A percentile compares a stretch with the other conserved stretches of the same genome.
phyloP scores from a whole-genome alignment of 1,140 invertebrate species.

The Ostrea denselamellosa region DNA sequence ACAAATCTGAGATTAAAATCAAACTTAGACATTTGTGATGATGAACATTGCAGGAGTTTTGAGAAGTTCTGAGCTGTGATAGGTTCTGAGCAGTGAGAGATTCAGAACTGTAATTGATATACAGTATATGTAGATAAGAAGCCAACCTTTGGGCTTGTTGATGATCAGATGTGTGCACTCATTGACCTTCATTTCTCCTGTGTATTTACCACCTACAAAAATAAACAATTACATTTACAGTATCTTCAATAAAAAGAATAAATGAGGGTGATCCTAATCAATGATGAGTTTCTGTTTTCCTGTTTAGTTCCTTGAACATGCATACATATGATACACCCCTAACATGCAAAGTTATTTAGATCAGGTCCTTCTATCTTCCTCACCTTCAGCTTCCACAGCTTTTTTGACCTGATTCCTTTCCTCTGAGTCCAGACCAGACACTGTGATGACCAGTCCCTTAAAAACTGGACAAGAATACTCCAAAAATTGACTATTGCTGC shows the following conservation, averaged over 20 bases:
- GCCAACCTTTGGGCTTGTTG: conserved; percentile 82
- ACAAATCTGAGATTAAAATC: too few relatives aligned
- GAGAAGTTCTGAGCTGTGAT: too few relatives aligned
- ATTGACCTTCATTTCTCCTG: conserved; percentile 80
- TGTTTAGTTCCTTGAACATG: too few relatives aligned
- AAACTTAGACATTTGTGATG: too few relatives aligned
- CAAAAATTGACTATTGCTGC: conserved; percentile 67
- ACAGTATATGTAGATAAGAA: not conserved
- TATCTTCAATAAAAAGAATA: too few relatives aligned
- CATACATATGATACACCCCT: too few relatives aligned
- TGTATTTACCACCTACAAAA: conserved; percentile 79
- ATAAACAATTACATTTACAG: not conserved
- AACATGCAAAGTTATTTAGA: too few relatives aligned
- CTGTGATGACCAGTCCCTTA: conserved; percentile 87
- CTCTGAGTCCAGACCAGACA: conserved; percentile 85
- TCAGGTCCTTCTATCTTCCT: not conserved
- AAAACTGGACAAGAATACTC: conserved; percentile 86
- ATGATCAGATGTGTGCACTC: conserved; percentile 81
- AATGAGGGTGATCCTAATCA: too few relatives aligned
- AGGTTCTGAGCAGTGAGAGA: too few relatives aligned
- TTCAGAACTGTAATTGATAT: not conserved
- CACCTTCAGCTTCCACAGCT: conserved; percentile 82
- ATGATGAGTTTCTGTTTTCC: too few relatives aligned
- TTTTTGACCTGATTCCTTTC: conserved; percentile 86
- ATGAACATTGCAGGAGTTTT: too few relatives aligned